A percentile compares a stretch with the other conserved stretches of the same genome.
These are phyloP conservation scores for Sylvilagus bachmani DNA, from an alignment of 2,113 vertebrate genomes.

Conservation along the genomic window DNA sequence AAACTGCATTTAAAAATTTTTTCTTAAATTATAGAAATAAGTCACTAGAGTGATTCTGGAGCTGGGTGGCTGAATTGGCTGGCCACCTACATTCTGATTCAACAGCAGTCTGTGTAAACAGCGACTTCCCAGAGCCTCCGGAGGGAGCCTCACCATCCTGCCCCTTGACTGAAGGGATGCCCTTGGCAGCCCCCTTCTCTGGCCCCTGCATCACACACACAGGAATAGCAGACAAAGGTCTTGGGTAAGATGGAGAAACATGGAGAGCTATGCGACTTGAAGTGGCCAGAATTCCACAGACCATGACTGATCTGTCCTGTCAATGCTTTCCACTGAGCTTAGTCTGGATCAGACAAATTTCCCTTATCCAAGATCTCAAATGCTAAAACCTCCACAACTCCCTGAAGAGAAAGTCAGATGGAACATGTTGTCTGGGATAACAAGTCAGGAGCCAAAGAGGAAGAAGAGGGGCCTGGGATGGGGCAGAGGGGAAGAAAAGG, in stretches of 20 bases:
- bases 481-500: too few relatives aligned
- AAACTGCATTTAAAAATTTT: not conserved
- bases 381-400: not conserved
- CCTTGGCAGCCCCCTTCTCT: not conserved
- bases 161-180: not conserved
- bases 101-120: not conserved
- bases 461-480: not conserved
- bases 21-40: conserved; percentile 12
- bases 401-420: not conserved
- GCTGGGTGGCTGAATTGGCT: not conserved
- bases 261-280: not conserved
- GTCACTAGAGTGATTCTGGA: not conserved
- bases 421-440: not conserved
- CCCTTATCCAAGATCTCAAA: not conserved
- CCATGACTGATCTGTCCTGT: not conserved
- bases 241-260: not conserved
- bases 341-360: not conserved
- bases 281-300: not conserved
- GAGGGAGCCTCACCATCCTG: not conserved
- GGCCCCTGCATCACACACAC: not conserved
- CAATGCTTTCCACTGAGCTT: not conserved
- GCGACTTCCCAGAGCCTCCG: not conserved
- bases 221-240: not conserved
- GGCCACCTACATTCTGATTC: not conserved
- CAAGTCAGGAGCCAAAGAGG: not conserved